These are phyloP conservation scores for Eupithecia exiguata DNA, from an alignment of 2,888 invertebrate genomes.

Conservation along the genomic window DNA sequence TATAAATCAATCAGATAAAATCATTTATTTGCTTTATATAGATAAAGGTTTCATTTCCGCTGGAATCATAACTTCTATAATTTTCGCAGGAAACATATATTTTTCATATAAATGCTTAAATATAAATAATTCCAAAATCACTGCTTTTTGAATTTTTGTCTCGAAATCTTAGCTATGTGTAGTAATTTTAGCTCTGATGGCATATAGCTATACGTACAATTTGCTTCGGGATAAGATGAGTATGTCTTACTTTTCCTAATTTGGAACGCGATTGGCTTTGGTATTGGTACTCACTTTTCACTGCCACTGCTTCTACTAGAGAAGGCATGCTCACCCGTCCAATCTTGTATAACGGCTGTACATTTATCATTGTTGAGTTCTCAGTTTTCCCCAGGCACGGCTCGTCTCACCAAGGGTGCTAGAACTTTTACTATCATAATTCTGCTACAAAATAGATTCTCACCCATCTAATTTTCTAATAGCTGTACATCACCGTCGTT, in stretches of 20 bases:
- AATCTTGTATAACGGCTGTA: constrained; percentile 95
- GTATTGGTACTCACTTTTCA: no score
- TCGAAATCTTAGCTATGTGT: neutral
- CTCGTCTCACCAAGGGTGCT: constrained; percentile 88
- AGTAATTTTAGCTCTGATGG: neutral
- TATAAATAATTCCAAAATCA: neutral
- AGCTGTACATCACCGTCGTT: no score
- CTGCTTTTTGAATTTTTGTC: neutral
- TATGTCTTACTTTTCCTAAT: no score
- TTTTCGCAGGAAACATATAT: neutral
- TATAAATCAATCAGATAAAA: no score
- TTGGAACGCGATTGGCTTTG: no score
- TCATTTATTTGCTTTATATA: neutral
- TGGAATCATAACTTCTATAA: neutral
- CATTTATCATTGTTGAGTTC: constrained; percentile 98
- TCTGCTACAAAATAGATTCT: no score
- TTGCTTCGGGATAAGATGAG: no score
- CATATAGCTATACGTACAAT: no score
- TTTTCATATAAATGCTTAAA: no score
- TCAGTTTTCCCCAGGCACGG: constrained; percentile 96
- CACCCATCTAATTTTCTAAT: no score
- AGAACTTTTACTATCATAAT: no score
- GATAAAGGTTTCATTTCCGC: neutral
- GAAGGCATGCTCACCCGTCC: constrained; percentile 90
- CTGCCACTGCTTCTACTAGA: neutral